A percentile compares a stretch with the other conserved stretches of the same genome.
These are phyloP conservation scores for Oryzias javanicus DNA, from an alignment of 2,113 vertebrate genomes.

Conservation along the genomic window DNA sequence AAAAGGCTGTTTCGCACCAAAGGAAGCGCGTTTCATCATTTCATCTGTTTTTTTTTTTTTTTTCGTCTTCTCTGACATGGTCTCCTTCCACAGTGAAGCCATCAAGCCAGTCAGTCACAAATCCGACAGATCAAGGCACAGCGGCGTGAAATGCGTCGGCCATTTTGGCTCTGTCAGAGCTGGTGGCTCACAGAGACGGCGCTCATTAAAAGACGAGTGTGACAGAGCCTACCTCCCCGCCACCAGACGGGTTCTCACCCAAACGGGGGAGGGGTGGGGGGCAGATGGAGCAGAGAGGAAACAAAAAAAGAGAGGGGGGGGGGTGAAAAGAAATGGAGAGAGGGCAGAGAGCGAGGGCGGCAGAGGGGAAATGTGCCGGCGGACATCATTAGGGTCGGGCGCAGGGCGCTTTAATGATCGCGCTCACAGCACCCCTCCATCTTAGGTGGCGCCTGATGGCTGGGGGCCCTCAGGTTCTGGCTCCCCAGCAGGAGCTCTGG, in stretches of 20 bases:
- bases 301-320: constrained; percentile 12
- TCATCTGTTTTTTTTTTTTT: constrained; percentile 31
- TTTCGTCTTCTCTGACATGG: constrained; percentile 1
- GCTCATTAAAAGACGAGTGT: constrained; percentile 69
- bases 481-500: constrained; percentile 32
- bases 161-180: constrained; percentile 64
- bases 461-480: constrained; percentile 46
- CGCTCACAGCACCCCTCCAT: constrained; percentile 65
- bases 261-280: constrained; percentile 27
- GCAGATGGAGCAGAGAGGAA: constrained; percentile 30
- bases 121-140: constrained; percentile 54
- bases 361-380: constrained; percentile 39
- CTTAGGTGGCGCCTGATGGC: constrained; percentile 63
- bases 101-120: constrained; percentile 42
- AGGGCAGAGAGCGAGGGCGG: constrained; percentile 18
- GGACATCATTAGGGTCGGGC: constrained; percentile 65
- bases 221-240: constrained; percentile 38
- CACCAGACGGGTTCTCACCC: constrained; percentile 43
- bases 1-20: constrained; percentile 56
- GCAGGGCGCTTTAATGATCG: constrained; percentile 61
- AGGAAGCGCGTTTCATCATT: constrained; percentile 57
- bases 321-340: constrained; percentile 16
- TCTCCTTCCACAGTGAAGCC: constrained; percentile 29
- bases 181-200: constrained; percentile 57
- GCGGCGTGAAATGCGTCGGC: constrained; percentile 59